These are phyloP conservation scores for Drosophila orena DNA, from an alignment of 1,140 invertebrate species.

Conservation along the genomic window DNA sequence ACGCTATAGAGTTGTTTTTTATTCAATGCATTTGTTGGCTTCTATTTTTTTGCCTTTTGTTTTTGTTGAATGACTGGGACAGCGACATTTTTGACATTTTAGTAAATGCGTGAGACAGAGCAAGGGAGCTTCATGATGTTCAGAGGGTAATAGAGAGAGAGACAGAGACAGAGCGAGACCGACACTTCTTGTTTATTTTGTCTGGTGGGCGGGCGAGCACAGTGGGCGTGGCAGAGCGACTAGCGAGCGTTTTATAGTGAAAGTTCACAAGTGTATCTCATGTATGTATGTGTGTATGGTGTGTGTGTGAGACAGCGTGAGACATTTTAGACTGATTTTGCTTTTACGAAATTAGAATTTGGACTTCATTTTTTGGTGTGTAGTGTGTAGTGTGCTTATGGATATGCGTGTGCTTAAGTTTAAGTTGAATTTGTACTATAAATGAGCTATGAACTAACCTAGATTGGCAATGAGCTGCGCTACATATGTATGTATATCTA, in stretches of 20 bases:
- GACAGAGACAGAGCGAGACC: constrained; percentile 20
- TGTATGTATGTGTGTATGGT: constrained; percentile 29
- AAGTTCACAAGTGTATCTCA: constrained; percentile 25
- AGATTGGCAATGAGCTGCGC: constrained; percentile 45
- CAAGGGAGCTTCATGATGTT: constrained; percentile 42
- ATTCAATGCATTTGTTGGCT: constrained; percentile 29
- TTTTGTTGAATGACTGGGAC: constrained; percentile 52
- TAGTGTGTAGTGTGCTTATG: constrained; percentile 22
- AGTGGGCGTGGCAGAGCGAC: constrained; percentile 56
- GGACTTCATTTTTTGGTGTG: constrained; percentile 28
- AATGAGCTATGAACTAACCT: constrained; percentile 32
- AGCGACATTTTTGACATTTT: constrained; percentile 73
- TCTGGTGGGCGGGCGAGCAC: constrained; percentile 56
- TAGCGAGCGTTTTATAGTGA: constrained; percentile 27
- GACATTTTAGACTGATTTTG: constrained; percentile 8
- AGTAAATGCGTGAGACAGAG: constrained; percentile 69
- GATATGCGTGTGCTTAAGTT: constrained; percentile 55
- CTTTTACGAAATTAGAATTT: constrained; percentile 17
- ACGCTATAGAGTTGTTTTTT: constrained; percentile 39
- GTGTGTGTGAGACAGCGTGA: constrained; percentile 60
- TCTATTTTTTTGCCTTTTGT: constrained; percentile 28
- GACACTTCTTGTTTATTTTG: constrained; percentile 7
- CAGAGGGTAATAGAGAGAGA: constrained; percentile 30
- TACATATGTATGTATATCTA: constrained; percentile 9
- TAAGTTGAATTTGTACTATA: constrained; percentile 18